phyloP scores from a whole-genome alignment of 2,888 invertebrate species.

The Prosopocoilus inquinatus region DNA sequence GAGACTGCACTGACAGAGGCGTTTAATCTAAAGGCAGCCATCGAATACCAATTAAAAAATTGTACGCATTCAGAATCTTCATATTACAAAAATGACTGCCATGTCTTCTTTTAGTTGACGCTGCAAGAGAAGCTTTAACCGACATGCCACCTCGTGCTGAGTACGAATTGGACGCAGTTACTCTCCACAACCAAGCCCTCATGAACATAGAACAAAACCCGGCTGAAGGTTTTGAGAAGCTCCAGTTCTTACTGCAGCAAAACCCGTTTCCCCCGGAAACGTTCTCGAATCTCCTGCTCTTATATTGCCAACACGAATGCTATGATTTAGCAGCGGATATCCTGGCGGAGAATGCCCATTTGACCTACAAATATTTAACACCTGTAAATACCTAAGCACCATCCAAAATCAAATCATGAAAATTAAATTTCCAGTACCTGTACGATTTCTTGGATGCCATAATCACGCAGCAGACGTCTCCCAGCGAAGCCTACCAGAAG shows the following conservation, averaged over 20 bases:
- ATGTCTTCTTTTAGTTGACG: constrained; percentile 62
- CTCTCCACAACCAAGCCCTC: constrained; percentile 94
- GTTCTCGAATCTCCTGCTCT: constrained; percentile 88
- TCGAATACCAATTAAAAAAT: constrained; percentile 92
- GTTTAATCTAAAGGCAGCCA: constrained; percentile 96
- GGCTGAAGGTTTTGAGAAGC: constrained; percentile 90
- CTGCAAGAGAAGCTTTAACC: constrained; percentile 80
- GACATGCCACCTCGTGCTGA: constrained; percentile 93
- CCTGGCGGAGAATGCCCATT: constrained; percentile 93
- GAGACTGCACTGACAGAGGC: constrained; percentile 97
- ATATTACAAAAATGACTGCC: neutral
- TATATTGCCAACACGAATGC: constrained; percentile 97
- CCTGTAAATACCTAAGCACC: constrained; percentile 58
- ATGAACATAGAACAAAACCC: constrained; percentile 80
- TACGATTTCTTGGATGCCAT: constrained; percentile 96
- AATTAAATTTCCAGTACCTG: constrained; percentile 62
- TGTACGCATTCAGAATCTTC: constrained; percentile 49
- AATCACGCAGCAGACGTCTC: constrained; percentile 95
- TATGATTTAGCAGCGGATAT: constrained; percentile 98
- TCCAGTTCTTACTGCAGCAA: constrained; percentile 91
- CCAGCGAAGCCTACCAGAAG: constrained; percentile 93
- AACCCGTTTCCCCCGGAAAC: constrained; percentile 98
- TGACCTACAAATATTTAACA: constrained; percentile 92
- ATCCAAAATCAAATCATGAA: neutral
- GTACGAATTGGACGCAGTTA: constrained; percentile 96